phyloP scores from a whole-genome alignment of 2,113 vertebrate genomes.

The Opisthocomus hoazin region DNA sequence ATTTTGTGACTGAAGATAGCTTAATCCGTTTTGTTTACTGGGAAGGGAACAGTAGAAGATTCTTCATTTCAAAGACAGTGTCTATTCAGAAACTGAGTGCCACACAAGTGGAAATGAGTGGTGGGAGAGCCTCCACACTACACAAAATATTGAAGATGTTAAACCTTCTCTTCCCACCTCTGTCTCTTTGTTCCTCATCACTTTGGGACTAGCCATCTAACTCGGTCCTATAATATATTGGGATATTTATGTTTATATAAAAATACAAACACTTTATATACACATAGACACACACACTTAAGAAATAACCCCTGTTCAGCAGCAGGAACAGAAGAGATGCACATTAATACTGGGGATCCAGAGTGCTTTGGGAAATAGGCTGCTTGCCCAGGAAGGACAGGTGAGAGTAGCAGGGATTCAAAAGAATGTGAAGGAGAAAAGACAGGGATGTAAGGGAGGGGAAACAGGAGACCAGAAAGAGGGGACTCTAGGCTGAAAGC shows the following conservation, averaged over 20 bases:
- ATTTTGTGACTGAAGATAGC: not conserved
- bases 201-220: not conserved
- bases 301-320: fast-evolving
- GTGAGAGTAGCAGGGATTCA: not conserved
- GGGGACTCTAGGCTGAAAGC: not conserved
- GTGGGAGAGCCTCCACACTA: not conserved
- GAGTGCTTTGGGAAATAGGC: not conserved
- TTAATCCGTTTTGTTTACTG: not conserved
- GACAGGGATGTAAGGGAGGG: not conserved
- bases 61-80: not conserved
- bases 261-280: not conserved
- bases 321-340: not conserved
- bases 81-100: not conserved
- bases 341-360: not conserved
- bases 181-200: not conserved
- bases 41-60: not conserved
- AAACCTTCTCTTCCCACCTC: not conserved
- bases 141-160: not conserved
- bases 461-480: conserved; percentile 34
- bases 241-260: not conserved
- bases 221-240: not conserved
- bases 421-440: not conserved
- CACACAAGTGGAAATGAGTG: not conserved
- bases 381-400: not conserved
- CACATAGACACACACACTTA: too few species aligned